A percentile compares a stretch with the other conserved stretches of the same genome.
Conservation (phyloP, 2,113 vertebrate species). For the Grus americana region DNA sequence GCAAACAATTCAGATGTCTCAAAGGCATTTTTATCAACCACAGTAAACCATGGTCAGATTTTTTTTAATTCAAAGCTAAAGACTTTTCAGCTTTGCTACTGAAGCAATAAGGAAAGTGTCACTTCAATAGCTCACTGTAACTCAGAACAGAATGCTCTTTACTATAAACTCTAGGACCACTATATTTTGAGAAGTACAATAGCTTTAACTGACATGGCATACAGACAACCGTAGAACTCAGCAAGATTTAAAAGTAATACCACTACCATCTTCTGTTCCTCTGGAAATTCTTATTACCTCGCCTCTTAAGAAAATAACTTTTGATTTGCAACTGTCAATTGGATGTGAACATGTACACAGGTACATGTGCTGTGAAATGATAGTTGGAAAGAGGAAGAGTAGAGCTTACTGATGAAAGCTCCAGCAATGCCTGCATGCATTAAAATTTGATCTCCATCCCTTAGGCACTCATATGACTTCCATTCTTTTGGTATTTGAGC, state of each 20-base stretch:
- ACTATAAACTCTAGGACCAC: neutral
- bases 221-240: neutral
- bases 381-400: neutral
- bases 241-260: neutral
- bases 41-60: neutral
- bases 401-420: neutral
- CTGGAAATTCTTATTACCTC: neutral
- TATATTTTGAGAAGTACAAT: neutral
- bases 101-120: neutral
- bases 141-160: neutral
- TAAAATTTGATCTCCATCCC: neutral
- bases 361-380: neutral
- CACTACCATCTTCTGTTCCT: neutral
- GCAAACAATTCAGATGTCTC: neutral
- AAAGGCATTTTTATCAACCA: neutral
- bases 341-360: neutral
- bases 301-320: neutral
- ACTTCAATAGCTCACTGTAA: neutral
- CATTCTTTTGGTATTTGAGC: neutral
- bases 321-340: neutral
- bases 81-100: neutral
- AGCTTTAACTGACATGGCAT: neutral
- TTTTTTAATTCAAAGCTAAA: neutral
- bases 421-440: neutral
- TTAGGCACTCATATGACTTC: neutral